Evolutionary conservation across 2,797 vertebrate species (phyloP).

Genomic region (Centroberyx gerrardi): DNA sequence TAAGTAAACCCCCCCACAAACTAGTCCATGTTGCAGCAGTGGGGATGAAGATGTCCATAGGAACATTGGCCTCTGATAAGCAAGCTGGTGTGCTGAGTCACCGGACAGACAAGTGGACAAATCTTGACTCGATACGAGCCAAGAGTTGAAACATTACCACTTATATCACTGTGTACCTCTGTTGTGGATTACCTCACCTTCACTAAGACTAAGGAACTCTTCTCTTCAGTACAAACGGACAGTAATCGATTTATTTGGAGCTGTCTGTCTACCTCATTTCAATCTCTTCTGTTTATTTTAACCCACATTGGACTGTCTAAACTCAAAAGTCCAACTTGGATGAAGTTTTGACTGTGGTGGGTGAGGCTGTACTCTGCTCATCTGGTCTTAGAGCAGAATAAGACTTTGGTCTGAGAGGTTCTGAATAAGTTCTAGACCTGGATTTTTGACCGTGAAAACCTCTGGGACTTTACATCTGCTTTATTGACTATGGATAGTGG

Average conservation of each 20-base stretch:
- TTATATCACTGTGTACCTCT: neutral
- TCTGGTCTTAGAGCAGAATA: neutral
- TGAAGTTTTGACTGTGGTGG: slow-evolving; percentile 1
- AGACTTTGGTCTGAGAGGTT: neutral
- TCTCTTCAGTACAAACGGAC: neutral
- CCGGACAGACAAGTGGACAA: slow-evolving; percentile 43
- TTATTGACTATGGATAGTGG: slow-evolving; percentile 64
- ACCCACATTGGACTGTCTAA: neutral
- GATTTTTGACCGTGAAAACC: neutral
- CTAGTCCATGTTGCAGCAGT: neutral
- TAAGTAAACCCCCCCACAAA: slow-evolving; percentile 73
- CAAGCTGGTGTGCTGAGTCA: slow-evolving; percentile 55
- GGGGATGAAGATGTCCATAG: slow-evolving; percentile 64
- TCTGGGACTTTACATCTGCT: neutral
- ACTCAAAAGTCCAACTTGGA: neutral
- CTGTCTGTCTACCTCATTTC: neutral
- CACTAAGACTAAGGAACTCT: neutral
- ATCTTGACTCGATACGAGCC: neutral
- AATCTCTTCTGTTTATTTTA: slow-evolving; percentile 2
- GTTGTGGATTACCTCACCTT: neutral
- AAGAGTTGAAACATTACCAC: neutral
- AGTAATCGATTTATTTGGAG: neutral
- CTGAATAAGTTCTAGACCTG: neutral
- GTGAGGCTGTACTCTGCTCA: neutral
- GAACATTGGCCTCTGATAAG: slow-evolving; percentile 81